Percentiles rank a stretch among this genome's conserved stretches.
Evolutionary conservation across 2,113 vertebrate species (phyloP).

Genomic region (Atherinomorus stipes): DNA sequence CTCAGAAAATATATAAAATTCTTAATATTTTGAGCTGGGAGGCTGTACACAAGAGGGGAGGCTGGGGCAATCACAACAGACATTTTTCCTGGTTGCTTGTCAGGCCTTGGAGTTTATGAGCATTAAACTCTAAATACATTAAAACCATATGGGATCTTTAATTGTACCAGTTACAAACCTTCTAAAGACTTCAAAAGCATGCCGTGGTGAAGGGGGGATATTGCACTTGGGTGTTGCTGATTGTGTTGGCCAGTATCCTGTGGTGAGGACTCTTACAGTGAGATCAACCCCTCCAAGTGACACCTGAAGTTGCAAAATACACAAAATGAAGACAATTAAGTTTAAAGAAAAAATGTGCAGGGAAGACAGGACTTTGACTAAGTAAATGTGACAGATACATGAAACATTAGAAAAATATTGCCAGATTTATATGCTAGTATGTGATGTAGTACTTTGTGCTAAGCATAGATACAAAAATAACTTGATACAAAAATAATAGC

Average conservation of each 20-base stretch:
- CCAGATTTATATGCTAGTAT: background rate
- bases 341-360: background rate
- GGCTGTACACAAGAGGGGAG: background rate
- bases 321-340: background rate
- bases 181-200: slow-evolving; percentile 99
- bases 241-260: slow-evolving; percentile 98
- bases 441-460: background rate
- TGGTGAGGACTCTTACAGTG: slow-evolving; percentile 96
- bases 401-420: background rate
- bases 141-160: background rate
- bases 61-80: too few relatives aligned
- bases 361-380: background rate
- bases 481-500: background rate
- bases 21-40: background rate
- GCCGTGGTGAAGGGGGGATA: slow-evolving; percentile 96
- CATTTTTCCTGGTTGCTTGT: background rate
- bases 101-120: background rate
- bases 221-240: slow-evolving; percentile 99
- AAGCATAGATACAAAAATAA: slow-evolving; percentile 1
- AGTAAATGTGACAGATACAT: background rate
- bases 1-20: background rate
- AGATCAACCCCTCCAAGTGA: slow-evolving; percentile 97
- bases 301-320: slow-evolving; percentile 79
- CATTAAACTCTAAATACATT: background rate
- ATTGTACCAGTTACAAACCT: slow-evolving; percentile 81